phyloP scores from a whole-genome alignment of 2,888 invertebrate species.

The Palloptera scutellata region DNA sequence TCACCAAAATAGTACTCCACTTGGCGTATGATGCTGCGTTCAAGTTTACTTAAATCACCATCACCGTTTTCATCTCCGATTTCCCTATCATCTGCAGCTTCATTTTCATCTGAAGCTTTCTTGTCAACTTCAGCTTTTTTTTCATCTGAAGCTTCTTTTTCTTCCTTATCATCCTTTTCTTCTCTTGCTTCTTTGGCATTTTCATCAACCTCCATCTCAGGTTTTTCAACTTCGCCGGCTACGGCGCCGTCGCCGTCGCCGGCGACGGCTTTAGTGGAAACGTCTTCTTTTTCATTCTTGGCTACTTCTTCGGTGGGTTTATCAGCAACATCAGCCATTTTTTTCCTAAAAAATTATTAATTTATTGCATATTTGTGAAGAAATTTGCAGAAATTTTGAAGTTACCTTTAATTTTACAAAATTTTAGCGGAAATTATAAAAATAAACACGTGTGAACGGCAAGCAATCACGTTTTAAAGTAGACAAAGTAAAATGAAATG shows the following conservation, averaged over 20 bases:
- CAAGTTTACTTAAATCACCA: conserved; percentile 61
- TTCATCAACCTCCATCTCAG: conserved; percentile 2
- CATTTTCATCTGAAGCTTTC: conserved; percentile 10
- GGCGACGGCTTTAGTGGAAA: conserved; percentile 22
- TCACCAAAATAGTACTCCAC: conserved; percentile 79
- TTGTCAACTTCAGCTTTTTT: conserved; percentile 17
- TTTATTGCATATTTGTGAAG: background rate
- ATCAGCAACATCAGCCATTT: conserved; percentile 56
- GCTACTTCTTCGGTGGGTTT: conserved; percentile 39
- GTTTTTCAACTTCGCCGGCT: conserved; percentile 1
- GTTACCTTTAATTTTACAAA: conserved; percentile 23
- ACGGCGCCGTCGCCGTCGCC: conserved; percentile 23
- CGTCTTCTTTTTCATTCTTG: conserved; percentile 24
- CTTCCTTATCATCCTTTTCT: conserved; percentile 11
- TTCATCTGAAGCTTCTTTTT: conserved; percentile 14
- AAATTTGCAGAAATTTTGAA: background rate
- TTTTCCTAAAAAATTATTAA: conserved; percentile 21
- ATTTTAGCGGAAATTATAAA: conserved; percentile 15
- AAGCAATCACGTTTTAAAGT: conserved; percentile 37
- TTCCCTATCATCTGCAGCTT: conserved; percentile 19
- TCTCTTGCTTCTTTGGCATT: conserved; percentile 17
- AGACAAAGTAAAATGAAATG: background rate
- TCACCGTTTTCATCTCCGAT: conserved; percentile 5
- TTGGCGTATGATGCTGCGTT: conserved; percentile 73
- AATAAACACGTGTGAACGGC: conserved; percentile 24